Evolutionary conservation across 2,113 vertebrate species (phyloP), one percentile per base, ranked within the genome.

Genomic region (Tapirus terrestris): DNA sequence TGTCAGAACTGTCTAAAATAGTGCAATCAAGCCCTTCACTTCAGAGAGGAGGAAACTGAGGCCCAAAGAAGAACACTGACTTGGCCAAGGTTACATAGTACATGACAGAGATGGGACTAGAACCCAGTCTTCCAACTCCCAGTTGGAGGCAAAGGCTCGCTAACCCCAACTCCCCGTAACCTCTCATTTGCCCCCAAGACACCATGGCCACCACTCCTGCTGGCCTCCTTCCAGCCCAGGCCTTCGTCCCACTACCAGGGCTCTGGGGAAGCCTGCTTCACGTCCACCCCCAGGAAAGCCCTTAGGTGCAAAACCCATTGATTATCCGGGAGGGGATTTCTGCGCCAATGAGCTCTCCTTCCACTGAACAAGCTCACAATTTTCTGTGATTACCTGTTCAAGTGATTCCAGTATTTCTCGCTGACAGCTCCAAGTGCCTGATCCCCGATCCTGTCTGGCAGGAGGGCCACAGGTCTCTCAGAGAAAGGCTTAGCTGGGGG

Each of bases 321-420:
- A 86, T 96, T 23, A 90, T 0, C 5, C 0, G 0, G 88, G 94
- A 84, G 77, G 29, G 12, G 39, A 27, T 31, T 82, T 92, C 84
- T 85, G 45, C 21, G 5, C 1, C 2, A 48, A 70, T 18, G 67
- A 43, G 0, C 56, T 31, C 96, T 91, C 65, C 58, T 43, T 90
- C 21, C 58, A 60, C 63, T 25, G 51, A 91, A 95, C 27, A 98
- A 67, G 43, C 70, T 94, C 94, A 83, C 73, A 95, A 53, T 51
- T 33, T 0, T 95, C 96, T 79, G 84, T 77, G 95, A 98, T 98
- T 96, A 97, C 94, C 93, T 91, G 81, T 89, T 51, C 72, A 94
- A 98, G 96, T 1, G 43, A 82, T 45, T 73, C 83, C 85, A 95
- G 93, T 98, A 95, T 98, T 39, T 98, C 98, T 98, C 93, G 91